A percentile compares a stretch with the other conserved stretches of the same genome.
These are phyloP conservation scores for Cheilosia pagana DNA, from an alignment of 2,888 invertebrate genomes.

Conservation along the genomic window DNA sequence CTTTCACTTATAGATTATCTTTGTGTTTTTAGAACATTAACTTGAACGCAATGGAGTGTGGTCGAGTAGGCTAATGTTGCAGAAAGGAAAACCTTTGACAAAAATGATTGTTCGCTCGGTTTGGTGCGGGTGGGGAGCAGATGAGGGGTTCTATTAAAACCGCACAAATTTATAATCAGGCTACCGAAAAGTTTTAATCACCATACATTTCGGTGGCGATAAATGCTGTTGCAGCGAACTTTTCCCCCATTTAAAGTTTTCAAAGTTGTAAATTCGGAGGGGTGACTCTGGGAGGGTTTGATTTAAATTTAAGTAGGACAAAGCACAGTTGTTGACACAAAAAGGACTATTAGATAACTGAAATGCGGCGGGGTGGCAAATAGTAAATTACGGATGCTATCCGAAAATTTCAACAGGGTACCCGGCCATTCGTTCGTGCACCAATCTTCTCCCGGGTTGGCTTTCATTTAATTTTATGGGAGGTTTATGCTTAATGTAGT, in stretches of 20 bases:
- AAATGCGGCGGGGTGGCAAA: background rate
- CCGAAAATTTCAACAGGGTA: no score
- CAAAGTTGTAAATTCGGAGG: background rate
- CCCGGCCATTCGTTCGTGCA: no score
- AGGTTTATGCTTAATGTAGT: no score
- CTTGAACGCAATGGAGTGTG: slow-evolving; percentile 14
- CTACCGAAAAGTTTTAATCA: slow-evolving; percentile 59
- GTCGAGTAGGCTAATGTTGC: background rate
- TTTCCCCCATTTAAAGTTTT: slow-evolving; percentile 17
- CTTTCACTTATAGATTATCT: slow-evolving; percentile 45
- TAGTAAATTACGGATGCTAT: background rate
- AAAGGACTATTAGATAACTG: slow-evolving; percentile 4
- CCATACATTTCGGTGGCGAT: slow-evolving; percentile 54
- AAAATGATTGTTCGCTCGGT: background rate
- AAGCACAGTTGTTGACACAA: slow-evolving; percentile 25
- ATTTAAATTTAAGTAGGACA: slow-evolving; percentile 37
- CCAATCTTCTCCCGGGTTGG: no score
- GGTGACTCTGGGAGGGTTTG: background rate
- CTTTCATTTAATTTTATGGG: no score
- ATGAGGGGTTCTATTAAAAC: background rate
- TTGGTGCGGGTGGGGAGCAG: background rate
- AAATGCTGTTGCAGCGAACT: slow-evolving; percentile 38
- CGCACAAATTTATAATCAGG: slow-evolving; percentile 23
- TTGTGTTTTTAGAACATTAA: slow-evolving; percentile 51
- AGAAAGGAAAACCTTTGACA: background rate